phyloP scores from a whole-genome alignment of 2,888 invertebrate genomes.

The Ctenicera cuprea region DNA sequence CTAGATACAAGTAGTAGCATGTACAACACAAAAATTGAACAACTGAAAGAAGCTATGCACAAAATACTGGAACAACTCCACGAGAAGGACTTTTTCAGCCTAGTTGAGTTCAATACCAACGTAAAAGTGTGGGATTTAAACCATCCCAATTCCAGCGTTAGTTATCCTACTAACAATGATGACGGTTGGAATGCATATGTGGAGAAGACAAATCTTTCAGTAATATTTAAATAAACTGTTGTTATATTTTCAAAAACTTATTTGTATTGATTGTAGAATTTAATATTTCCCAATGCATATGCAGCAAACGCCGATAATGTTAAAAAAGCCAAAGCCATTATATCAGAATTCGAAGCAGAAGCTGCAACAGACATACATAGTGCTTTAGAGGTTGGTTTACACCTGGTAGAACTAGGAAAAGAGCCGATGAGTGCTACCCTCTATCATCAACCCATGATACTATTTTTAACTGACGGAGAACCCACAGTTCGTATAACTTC shows the following conservation, averaged over 20 bases:
- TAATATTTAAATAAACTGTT: constrained; percentile 14
- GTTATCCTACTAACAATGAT: constrained; percentile 55
- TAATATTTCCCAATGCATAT: not conserved
- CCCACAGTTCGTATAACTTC: constrained; percentile 78
- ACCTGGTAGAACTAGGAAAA: constrained; percentile 63
- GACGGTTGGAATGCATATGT: constrained; percentile 40
- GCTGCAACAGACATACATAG: constrained; percentile 83
- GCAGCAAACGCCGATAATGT: constrained; percentile 73
- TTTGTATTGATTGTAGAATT: not conserved
- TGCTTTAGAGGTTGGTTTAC: constrained; percentile 76
- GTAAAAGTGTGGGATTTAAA: constrained; percentile 75
- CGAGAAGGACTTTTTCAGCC: constrained; percentile 79
- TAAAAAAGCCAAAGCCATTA: constrained; percentile 76
- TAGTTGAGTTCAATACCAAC: constrained; percentile 79
- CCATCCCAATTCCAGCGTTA: constrained; percentile 70
- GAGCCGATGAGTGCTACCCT: constrained; percentile 56
- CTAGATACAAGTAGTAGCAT: constrained; percentile 86
- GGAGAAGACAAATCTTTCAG: constrained; percentile 55
- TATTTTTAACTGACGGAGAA: constrained; percentile 81
- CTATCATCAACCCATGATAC: constrained; percentile 77
- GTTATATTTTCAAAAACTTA: not conserved
- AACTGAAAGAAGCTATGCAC: constrained; percentile 82
- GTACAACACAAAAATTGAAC: constrained; percentile 80
- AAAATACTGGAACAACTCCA: constrained; percentile 80
- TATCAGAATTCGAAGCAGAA: constrained; percentile 74